Evolutionary conservation across 2,113 vertebrate species (phyloP), one percentile per base, ranked within the genome.

Genomic region (Grallaria varia): DNA sequence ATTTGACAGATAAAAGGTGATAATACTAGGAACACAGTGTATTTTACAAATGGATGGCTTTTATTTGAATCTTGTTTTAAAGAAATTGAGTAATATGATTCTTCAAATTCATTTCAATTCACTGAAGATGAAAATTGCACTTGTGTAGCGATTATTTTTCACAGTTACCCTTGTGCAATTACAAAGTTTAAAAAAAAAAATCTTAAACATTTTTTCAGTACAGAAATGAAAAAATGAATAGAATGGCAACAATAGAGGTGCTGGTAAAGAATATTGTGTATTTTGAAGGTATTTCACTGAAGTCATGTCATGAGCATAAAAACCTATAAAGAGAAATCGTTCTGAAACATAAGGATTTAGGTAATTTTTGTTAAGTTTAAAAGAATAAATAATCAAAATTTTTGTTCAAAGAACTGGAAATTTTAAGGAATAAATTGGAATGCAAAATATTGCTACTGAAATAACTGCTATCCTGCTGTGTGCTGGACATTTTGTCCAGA

Each of bases 71-170:
- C 4, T 42, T 58, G 11, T 42, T 84, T 82, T 50, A n/a, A 63
- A 53, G 3, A 59, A 40, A 66, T n/a, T 44, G 4, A 45, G 52
- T 52, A 15, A 67, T 8, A 30, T 28, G 33, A 58, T 47, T 82
- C 6, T 69, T 66, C 13, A 69, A 58, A 67, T 85, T 60, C 10
- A 39, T 3, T 47, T 73, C 0, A 35, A 66, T 78, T 74, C 12
- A 52, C 5, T 56, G 31, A 69, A 59, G 35, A 64, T 45, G 27
- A 63, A 89, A 72, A 37, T 24, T 4, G 0, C 9, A 18, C 5
- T 59, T 55, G 1, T 37, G 16, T 33, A 47, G 11, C 0, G 0
- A 50, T 31, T 31, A 19, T 0, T 82, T 74, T 90, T 45, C 4
- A 44, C 12, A 50, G 7, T 30, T 53, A 6, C 42, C 5, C 27